A percentile compares a stretch with the other conserved stretches of the same genome.
phyloP scores from a whole-genome alignment of 2,113 vertebrate genomes.

The Chrysemys picta region DNA sequence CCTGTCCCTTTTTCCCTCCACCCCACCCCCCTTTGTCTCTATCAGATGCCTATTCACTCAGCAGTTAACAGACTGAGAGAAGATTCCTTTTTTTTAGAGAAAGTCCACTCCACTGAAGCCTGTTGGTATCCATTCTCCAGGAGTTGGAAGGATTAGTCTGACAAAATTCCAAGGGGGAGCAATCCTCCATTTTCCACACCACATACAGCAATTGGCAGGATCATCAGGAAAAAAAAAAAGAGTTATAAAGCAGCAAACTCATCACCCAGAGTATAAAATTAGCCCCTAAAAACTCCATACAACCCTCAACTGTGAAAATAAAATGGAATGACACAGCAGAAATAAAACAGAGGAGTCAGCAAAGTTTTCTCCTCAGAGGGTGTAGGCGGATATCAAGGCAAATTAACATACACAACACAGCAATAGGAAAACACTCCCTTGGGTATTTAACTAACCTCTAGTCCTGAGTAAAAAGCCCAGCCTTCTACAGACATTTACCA shows the following conservation, averaged over 20 bases:
- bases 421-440: neutral
- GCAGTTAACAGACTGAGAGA: neutral
- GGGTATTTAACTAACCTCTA: neutral
- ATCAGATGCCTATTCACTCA: neutral
- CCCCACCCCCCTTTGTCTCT: neutral
- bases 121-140: neutral
- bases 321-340: neutral
- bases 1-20: neutral
- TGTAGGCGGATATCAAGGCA: neutral
- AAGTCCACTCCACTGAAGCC: slow-evolving; percentile 30
- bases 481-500: neutral
- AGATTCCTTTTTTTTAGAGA: neutral
- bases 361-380: neutral
- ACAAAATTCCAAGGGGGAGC: neutral
- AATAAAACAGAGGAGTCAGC: neutral
- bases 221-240: neutral
- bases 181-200: neutral
- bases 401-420: neutral
- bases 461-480: neutral
- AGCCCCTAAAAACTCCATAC: neutral
- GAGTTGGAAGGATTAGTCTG: neutral
- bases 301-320: neutral
- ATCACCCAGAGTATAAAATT: neutral
- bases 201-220: neutral
- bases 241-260: neutral